A percentile compares a stretch with the other conserved stretches of the same genome.
These are phyloP conservation scores for Bombylius major DNA, from an alignment of 2,888 invertebrate species.

Conservation along the genomic window DNA sequence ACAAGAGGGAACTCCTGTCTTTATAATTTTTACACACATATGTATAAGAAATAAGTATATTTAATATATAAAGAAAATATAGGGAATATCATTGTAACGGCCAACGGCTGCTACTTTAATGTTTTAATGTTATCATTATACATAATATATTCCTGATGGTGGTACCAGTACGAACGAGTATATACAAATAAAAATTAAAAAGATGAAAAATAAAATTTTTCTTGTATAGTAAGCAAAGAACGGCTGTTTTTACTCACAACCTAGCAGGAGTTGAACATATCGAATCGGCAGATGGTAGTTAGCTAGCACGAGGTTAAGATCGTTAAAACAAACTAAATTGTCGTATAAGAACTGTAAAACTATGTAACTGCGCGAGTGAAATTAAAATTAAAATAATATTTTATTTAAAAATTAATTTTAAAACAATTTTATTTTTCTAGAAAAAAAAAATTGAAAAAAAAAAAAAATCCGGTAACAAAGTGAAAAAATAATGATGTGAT, in stretches of 20 bases:
- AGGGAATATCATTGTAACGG: slow-evolving; percentile 2
- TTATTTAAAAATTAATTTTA: too few species aligned
- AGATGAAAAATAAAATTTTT: neutral
- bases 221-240: neutral
- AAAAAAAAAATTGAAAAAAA: neutral
- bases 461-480: neutral
- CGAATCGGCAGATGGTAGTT: slow-evolving; percentile 8
- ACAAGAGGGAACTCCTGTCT: neutral
- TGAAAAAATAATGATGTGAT: neutral
- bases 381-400: too few species aligned
- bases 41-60: too few species aligned
- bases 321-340: neutral
- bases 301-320: slow-evolving; percentile 1
- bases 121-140: neutral
- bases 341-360: too few species aligned
- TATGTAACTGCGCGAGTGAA: too few species aligned
- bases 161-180: neutral
- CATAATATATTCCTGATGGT: neutral
- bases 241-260: slow-evolving; percentile 8
- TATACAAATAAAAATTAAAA: neutral
- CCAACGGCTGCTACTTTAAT: neutral
- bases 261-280: neutral
- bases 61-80: neutral
- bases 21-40: neutral
- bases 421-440: neutral